phyloP scores from a whole-genome alignment of 1,140 invertebrate genomes.

The Orussus abietinus region DNA sequence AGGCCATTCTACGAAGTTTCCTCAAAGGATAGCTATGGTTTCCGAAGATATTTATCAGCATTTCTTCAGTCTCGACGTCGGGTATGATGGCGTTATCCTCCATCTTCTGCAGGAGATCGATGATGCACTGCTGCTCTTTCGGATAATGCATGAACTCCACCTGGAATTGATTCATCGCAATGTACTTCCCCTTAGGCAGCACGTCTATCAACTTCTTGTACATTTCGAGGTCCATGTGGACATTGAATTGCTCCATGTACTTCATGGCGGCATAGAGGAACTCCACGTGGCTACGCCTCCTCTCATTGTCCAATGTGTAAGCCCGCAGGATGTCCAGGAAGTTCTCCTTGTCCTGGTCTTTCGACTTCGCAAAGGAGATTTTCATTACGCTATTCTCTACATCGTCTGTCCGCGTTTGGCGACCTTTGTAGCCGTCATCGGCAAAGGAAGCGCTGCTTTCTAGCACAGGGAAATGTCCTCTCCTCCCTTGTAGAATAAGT shows the following conservation, averaged over 20 bases:
- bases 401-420: no score
- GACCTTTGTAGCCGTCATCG: no score
- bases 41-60: constrained; percentile 84
- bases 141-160: constrained; percentile 89
- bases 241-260: constrained; percentile 86
- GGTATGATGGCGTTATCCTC: constrained; percentile 88
- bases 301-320: constrained; percentile 60
- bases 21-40: constrained; percentile 69
- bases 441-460: no score
- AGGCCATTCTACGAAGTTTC: constrained; percentile 90
- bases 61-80: constrained; percentile 79
- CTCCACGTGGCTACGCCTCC: constrained; percentile 79
- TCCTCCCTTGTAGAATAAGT: no score
- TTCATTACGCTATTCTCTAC: no score
- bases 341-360: constrained; percentile 68
- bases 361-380: constrained; percentile 55
- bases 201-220: constrained; percentile 90
- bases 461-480: no score
- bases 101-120: constrained; percentile 87
- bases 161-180: constrained; percentile 78
- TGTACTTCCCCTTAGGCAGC: constrained; percentile 87
- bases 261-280: constrained; percentile 89
- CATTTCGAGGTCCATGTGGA: constrained; percentile 83
- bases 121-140: constrained; percentile 88
- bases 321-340: constrained; percentile 73